Percentiles rank a stretch among this genome's conserved stretches.
phyloP scores from a whole-genome alignment of 2,888 invertebrate species.

The Zele albiditarsus region DNA sequence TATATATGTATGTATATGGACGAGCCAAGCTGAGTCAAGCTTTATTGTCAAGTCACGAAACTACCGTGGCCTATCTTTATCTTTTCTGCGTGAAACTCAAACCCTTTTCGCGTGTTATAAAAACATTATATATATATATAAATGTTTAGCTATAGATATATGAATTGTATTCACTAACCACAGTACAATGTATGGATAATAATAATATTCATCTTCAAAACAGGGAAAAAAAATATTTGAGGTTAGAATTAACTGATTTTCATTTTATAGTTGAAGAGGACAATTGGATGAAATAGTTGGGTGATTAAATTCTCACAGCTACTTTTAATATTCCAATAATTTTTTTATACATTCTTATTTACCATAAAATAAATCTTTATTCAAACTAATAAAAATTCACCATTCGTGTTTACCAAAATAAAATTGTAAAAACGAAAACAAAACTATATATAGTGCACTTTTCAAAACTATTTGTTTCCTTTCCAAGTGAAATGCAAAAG shows the following conservation, averaged over 20 bases:
- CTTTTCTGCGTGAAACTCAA: slow-evolving; percentile 53
- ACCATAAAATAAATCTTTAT: too few relatives aligned
- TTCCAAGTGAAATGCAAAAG: background rate
- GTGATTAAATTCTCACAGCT: too few relatives aligned
- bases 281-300: too few relatives aligned
- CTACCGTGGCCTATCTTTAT: slow-evolving; percentile 71
- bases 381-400: too few relatives aligned
- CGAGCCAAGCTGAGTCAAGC: slow-evolving; percentile 64
- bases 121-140: background rate
- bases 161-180: slow-evolving; percentile 25
- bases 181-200: slow-evolving; percentile 16
- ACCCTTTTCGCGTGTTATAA: slow-evolving; percentile 57
- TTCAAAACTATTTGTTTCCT: slow-evolving; percentile 7
- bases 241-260: too few relatives aligned
- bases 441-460: slow-evolving; percentile 1
- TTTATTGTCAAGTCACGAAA: slow-evolving; percentile 72
- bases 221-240: background rate
- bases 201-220: background rate
- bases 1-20: slow-evolving; percentile 19
- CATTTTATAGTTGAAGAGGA: background rate
- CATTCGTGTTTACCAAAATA: background rate
- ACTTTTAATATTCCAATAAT: too few relatives aligned
- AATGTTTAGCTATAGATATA: background rate
- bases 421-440: background rate
- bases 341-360: too few relatives aligned